A percentile compares a stretch with the other conserved stretches of the same genome.
phyloP scores from a whole-genome alignment of 37 sponge, comb jelly and placozoan species.

The Chondrilla cf. caribensis region DNA sequence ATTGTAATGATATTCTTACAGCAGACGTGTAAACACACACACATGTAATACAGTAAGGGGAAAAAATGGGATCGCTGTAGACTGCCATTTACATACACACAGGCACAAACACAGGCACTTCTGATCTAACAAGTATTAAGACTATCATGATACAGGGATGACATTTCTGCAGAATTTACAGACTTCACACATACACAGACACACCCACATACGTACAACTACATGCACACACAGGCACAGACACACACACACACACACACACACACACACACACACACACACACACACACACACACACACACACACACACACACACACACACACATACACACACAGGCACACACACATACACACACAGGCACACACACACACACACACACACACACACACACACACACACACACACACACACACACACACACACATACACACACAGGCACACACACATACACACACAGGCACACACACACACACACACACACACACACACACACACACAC shows the following conservation, averaged over 20 bases:
- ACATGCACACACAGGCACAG: slow-evolving; percentile 17
- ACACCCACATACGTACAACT: neutral
- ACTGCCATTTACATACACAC: too few species aligned
- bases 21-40: too few species aligned
- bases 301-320: slow-evolving; percentile 28
- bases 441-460: neutral
- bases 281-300: slow-evolving; percentile 11
- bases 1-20: too few species aligned
- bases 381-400: slow-evolving; percentile 1
- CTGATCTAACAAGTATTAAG: too few species aligned
- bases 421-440: slow-evolving; percentile 17
- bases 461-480: slow-evolving; percentile 23
- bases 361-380: slow-evolving; percentile 21
- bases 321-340: slow-evolving; percentile 21
- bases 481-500: slow-evolving; percentile 21
- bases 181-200: slow-evolving; percentile 1
- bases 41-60: too few species aligned
- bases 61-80: too few species aligned
- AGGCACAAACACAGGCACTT: too few species aligned
- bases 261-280: slow-evolving; percentile 25
- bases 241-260: slow-evolving; percentile 26
- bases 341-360: slow-evolving; percentile 15
- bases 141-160: too few species aligned
- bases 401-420: slow-evolving; percentile 19
- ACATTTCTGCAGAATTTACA: too few species aligned